These are phyloP conservation scores for Beaufortia kweichowensis DNA, from an alignment of 2,113 vertebrate species.

Conservation along the genomic window DNA sequence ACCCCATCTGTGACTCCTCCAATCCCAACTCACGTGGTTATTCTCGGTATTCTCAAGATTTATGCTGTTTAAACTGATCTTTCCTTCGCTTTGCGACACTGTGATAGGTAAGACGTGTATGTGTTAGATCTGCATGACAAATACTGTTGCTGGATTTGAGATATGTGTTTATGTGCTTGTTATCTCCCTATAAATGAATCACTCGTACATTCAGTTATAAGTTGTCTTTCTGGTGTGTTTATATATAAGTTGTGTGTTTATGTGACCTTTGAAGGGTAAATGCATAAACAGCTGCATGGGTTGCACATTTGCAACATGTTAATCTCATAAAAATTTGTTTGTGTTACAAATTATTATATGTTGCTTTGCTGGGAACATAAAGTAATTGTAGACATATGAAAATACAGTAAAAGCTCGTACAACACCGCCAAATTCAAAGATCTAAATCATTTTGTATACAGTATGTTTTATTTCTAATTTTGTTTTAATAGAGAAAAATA, in stretches of 20 bases:
- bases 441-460: no score
- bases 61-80: constrained; percentile 36
- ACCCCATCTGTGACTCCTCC: constrained; percentile 2
- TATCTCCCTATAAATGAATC: neutral
- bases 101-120: constrained; percentile 64
- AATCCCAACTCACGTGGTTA: constrained; percentile 51
- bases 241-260: no score
- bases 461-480: no score
- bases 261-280: constrained; percentile 25
- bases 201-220: neutral
- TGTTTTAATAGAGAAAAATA: no score
- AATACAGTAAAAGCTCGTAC: no score
- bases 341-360: no score
- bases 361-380: neutral
- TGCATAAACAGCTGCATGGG: neutral
- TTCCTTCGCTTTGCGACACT: constrained; percentile 40
- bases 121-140: constrained; percentile 40
- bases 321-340: neutral
- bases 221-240: constrained; percentile 1
- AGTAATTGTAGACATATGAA: neutral
- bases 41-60: constrained; percentile 53
- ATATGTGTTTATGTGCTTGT: neutral
- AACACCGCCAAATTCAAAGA: no score
- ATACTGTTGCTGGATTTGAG: neutral
- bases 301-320: neutral